These are phyloP conservation scores for Amazonetta brasiliensis DNA, from an alignment of 2,797 vertebrate genomes.

Conservation along the genomic window DNA sequence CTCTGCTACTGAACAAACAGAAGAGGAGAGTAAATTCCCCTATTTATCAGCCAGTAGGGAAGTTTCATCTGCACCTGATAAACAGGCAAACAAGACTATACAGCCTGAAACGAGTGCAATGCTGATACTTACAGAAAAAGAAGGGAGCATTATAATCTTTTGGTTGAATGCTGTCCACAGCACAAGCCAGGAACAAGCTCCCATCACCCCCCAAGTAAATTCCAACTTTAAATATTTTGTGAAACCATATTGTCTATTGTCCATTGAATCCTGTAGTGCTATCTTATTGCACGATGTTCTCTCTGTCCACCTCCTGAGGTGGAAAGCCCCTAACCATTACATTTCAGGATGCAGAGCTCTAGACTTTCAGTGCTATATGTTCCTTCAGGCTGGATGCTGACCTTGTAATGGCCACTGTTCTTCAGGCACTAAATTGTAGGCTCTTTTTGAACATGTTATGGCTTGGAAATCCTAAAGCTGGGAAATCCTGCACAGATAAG, in stretches of 20 bases:
- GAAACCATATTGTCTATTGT: not conserved
- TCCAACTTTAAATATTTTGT: not conserved
- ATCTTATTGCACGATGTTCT: not conserved
- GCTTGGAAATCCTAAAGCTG: not conserved
- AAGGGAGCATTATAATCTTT: not conserved
- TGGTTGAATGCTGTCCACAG: not conserved
- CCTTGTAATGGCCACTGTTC: not conserved
- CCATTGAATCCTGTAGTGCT: not conserved
- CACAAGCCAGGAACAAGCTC: not conserved
- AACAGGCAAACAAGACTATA: not conserved
- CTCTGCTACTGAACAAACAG: not conserved
- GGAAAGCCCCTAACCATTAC: not conserved
- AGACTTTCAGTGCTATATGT: not conserved
- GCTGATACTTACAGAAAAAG: not conserved
- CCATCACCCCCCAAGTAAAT: not conserved
- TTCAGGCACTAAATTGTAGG: not conserved
- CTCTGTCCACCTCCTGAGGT: not conserved
- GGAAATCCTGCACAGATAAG: not conserved
- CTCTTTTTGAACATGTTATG: not conserved
- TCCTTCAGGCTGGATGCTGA: not conserved
- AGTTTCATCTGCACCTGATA: not conserved
- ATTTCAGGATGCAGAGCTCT: not conserved
- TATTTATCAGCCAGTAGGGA: not conserved
- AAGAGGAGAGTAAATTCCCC: not conserved
- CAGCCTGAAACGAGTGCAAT: not conserved